Evolutionary conservation across 2,113 vertebrate species (phyloP).

Genomic region (Alaudala cheleensis): DNA sequence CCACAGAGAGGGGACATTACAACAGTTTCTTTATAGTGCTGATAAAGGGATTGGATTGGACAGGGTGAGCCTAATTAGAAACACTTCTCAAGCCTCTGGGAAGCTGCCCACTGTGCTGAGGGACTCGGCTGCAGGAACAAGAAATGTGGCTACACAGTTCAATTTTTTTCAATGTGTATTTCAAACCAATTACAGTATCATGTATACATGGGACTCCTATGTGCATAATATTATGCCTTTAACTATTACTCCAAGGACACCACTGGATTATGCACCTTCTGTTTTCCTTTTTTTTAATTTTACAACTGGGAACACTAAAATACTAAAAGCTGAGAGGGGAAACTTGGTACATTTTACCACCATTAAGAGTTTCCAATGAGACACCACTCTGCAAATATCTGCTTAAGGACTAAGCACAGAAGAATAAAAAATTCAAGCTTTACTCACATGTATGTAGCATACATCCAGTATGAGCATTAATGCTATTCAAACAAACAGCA

Average conservation of each 20-base stretch:
- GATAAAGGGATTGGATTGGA: conserved; percentile 49
- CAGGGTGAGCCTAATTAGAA: conserved; percentile 52
- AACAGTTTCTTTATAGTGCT: conserved; percentile 49
- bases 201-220: conserved; percentile 29
- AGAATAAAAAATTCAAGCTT: background rate
- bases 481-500: background rate
- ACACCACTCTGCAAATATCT: conserved; percentile 27
- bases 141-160: conserved; percentile 11
- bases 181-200: conserved; percentile 47
- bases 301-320: conserved; percentile 68
- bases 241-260: conserved; percentile 64
- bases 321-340: conserved; percentile 63
- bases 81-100: conserved; percentile 46
- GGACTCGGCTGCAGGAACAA: conserved; percentile 17
- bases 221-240: conserved; percentile 59
- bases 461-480: background rate
- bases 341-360: conserved; percentile 53
- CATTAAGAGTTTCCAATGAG: conserved; percentile 42
- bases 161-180: conserved; percentile 7
- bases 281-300: conserved; percentile 67
- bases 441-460: background rate
- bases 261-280: conserved; percentile 62
- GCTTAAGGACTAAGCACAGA: background rate
- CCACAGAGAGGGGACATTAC: conserved; percentile 12
- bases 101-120: conserved; percentile 56